Base-by-base conservation (phyloP, 92 coral and sea anemone species). In the Phenganax stokvisi region DNA sequence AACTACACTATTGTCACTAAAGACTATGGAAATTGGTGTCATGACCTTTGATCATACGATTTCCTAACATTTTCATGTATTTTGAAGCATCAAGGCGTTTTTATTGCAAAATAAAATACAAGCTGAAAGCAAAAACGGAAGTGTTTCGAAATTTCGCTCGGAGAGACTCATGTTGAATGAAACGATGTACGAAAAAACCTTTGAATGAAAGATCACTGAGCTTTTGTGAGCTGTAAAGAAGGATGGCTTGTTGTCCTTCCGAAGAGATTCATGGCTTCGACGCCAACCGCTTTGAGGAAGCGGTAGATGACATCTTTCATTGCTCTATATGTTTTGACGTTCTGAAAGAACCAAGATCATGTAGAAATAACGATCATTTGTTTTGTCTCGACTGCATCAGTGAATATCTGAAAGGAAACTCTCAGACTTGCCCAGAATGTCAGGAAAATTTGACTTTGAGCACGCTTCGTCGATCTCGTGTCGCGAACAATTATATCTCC, bases 261-360 rank as follows among this genome's bases (percentile, higher is more conserved):
- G 4, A 68, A 56, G 63, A 56, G 51, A 58, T 55, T 9, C 57
- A 75, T 56, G 80, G 80, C 80, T 75, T 56, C 64, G 80, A 75
- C 0, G 2, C 25, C 9, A 29, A 16, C 10, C 66, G 80, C 52
- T 75, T 75, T 57, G 80, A 75, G 54, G 57, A 57, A 20, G 52
- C 25, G 29, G 80, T 75, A 17, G 63, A 56, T 51, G 64, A 56
- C 31, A 30, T 30, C 47, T 28, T 68, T 30, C 73, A 68, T 28
- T 68, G 73, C 15, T 68, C 73, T 17, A 75, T 75, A 7, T 75
- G 80, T 29, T 58, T 51, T 56, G 57, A 75, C 31, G 80, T 75
- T 20, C 51, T 75, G 9, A 75, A 57, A 55, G 80, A 75, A 56
- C 80, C 64, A 56, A 77, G 81, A 16, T 85, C 83, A 76, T 68